phyloP scores from a whole-genome alignment of 2,888 invertebrate genomes.

The Coenonympha arcania region DNA sequence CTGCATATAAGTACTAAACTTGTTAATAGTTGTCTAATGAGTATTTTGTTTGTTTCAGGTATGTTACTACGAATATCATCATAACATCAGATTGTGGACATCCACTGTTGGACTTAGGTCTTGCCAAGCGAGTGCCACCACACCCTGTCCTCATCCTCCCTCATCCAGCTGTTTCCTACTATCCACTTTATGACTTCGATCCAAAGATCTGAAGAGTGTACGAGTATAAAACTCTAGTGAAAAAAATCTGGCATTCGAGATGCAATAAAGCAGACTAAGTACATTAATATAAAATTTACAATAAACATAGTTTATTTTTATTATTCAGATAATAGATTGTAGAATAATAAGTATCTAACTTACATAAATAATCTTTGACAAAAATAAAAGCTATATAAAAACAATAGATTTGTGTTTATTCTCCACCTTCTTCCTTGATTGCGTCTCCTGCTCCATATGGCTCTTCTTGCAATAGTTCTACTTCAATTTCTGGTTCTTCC shows the following conservation, averaged over 20 bases:
- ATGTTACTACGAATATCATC: not conserved
- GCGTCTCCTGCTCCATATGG: not conserved
- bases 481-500: constrained; percentile 16
- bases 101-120: too few relatives aligned
- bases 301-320: not conserved
- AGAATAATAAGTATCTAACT: not conserved
- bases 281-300: not conserved
- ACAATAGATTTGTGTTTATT: not conserved
- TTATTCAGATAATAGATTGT: not conserved
- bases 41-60: constrained; percentile 7
- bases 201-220: too few relatives aligned
- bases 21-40: too few relatives aligned
- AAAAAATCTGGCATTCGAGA: too few relatives aligned
- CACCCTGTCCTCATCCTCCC: too few relatives aligned
- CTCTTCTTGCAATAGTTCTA: constrained; percentile 14
- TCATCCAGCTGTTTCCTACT: too few relatives aligned
- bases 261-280: not conserved
- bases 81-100: not conserved
- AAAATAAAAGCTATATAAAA: constrained; percentile 16
- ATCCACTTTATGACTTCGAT: too few relatives aligned
- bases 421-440: constrained; percentile 14
- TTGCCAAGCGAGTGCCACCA: too few relatives aligned
- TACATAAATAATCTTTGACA: not conserved
- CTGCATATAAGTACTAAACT: too few relatives aligned
- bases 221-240: too few relatives aligned